Percentiles rank a stretch among this genome's conserved stretches.
These are phyloP conservation scores for Speoplatyrhinus poulsoni DNA, from an alignment of 2,113 vertebrate species.

Conservation along the genomic window DNA sequence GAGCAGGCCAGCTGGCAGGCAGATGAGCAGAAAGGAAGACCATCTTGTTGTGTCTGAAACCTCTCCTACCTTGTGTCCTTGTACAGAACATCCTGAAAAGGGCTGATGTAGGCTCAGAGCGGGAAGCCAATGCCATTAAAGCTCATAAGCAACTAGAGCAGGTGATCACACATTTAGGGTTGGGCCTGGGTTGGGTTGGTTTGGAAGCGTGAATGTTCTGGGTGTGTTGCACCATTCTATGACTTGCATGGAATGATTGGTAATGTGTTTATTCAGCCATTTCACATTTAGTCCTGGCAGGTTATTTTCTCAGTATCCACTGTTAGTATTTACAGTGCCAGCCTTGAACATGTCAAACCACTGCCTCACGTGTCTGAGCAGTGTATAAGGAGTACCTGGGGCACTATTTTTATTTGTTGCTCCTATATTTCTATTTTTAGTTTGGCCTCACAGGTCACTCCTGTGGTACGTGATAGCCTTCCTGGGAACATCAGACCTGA, in stretches of 20 bases:
- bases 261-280: not conserved
- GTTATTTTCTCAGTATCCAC: not conserved
- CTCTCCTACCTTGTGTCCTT: slow-evolving; percentile 11
- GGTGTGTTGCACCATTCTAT: slow-evolving; percentile 2
- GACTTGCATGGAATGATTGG: not conserved
- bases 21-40: not conserved
- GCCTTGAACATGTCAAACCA: not conserved
- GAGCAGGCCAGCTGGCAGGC: slow-evolving; percentile 19
- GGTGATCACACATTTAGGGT: slow-evolving; percentile 65
- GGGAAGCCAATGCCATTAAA: slow-evolving; percentile 84
- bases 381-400: too few species aligned
- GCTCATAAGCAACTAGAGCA: slow-evolving; percentile 90
- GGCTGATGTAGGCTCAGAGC: slow-evolving; percentile 87
- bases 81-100: slow-evolving; percentile 92
- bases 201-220: not conserved
- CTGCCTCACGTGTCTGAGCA: too few species aligned
- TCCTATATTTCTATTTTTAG: too few species aligned
- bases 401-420: too few species aligned
- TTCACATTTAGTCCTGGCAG: not conserved
- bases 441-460: too few species aligned
- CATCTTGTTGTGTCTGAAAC: not conserved
- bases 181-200: slow-evolving; percentile 38
- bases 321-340: not conserved
- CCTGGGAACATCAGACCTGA: too few species aligned
- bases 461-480: too few species aligned